Base-by-base conservation (phyloP, 1,140 invertebrate genomes). In the Cepaea nemoralis region DNA sequence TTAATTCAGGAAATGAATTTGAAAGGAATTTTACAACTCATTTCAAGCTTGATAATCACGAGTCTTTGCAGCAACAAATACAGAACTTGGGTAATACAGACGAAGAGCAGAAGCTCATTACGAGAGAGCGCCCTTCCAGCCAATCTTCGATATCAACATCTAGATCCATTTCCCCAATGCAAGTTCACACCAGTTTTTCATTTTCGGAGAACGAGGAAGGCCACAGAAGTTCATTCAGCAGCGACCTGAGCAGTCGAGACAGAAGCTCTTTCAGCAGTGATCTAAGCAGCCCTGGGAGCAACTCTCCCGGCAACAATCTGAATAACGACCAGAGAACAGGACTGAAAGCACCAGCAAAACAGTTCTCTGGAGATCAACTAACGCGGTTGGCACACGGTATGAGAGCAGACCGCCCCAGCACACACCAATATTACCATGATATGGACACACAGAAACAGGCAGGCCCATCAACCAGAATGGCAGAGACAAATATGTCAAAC, bases 171-270 rank as follows among this genome's bases (percentile, higher is more conserved):
- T 48, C 75, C 6, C 75, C 75, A 3, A 42, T 63, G 16, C 48
- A 39, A 5, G 12, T 55, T 35, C 31, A 42, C 3, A 45, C 1
- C 33, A 12, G 16, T 0, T 19, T 33, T 6, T 24, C 19, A 35
- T 39, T 22, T 1, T 24, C 31, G 8, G 48, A 55, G 16, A 31
- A 42, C 22, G 31, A 48, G 10, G 69, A 31, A 70, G 40, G 39
- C 33, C 45, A 55, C 12, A 59, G 75, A n/a, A 77, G 75, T n/a
- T 77, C 75, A 19, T 33, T 33, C 75, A 63, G 75, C 16, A 77
- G 75, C 27, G 27, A 45, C 16, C n/a, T 45, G 5, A 77, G 75
- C 50, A 42, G 75, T 22, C 31, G 33, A 31, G 48, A 77, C 42
- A 55, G 50, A n/a, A 77, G 75, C 37, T 77, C 75, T 33, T 33